Percentiles rank a stretch among this genome's conserved stretches.
Evolutionary conservation across 2,888 invertebrate species (phyloP).

Genomic region (Malacosoma neustria): DNA sequence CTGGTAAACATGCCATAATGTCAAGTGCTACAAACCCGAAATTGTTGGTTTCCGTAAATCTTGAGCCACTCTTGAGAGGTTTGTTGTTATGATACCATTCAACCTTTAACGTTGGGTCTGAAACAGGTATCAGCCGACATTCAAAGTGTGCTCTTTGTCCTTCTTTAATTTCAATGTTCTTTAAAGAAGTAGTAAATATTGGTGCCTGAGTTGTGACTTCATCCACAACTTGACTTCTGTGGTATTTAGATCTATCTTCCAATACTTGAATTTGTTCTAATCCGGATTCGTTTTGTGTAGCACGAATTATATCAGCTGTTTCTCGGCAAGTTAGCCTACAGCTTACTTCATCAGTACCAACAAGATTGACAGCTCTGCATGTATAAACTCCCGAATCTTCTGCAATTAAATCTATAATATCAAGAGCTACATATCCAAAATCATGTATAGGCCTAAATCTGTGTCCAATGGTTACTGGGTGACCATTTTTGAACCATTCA

Average conservation of each 20-base stretch:
- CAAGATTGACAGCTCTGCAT: constrained; percentile 91
- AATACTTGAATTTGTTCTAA: constrained; percentile 92
- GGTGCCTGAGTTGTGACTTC: constrained; percentile 93
- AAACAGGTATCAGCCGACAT: constrained; percentile 94
- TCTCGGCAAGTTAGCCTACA: constrained; percentile 83
- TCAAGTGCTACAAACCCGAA: constrained; percentile 98
- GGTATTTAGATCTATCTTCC: constrained; percentile 88
- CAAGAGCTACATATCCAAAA: constrained; percentile 98
- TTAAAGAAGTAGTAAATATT: constrained; percentile 93
- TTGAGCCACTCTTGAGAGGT: constrained; percentile 92
- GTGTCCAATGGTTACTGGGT: constrained; percentile 94
- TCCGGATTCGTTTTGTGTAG: constrained; percentile 91
- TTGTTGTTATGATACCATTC: constrained; percentile 96
- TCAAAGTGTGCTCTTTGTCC: constrained; percentile 97
- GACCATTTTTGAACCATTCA: constrained; percentile 97
- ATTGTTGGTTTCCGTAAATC: constrained; percentile 96
- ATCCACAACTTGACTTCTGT: constrained; percentile 83
- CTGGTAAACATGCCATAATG: constrained; percentile 95
- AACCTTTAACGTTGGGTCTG: constrained; percentile 93
- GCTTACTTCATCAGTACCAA: constrained; percentile 90
- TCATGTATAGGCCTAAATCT: constrained; percentile 97
- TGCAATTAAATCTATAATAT: constrained; percentile 95
- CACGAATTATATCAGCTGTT: constrained; percentile 86
- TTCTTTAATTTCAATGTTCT: constrained; percentile 94
- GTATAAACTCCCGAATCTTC: constrained; percentile 97